phyloP scores from a whole-genome alignment of 2,888 invertebrate species.

The Trissolcus brochymenae region DNA sequence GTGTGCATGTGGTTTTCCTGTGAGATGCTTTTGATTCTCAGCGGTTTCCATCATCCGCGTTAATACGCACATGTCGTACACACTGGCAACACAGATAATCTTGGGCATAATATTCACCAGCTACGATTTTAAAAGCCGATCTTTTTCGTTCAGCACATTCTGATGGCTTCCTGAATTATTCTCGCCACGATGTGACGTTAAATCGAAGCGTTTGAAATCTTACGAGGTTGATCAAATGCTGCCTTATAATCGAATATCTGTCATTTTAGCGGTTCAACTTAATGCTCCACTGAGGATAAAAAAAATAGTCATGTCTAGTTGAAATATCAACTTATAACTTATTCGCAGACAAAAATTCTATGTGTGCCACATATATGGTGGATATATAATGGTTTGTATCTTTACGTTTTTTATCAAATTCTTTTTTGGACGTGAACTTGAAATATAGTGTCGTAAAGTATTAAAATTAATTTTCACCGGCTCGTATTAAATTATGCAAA shows the following conservation, averaged over 20 bases:
- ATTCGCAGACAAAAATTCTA: no score
- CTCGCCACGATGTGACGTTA: conserved; percentile 61
- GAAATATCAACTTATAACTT: not conserved
- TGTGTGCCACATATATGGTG: no score
- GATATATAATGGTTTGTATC: no score
- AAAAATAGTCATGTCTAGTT: not conserved
- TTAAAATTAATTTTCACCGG: conserved; percentile 20
- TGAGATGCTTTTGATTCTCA: conserved; percentile 35
- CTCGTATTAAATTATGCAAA: conserved; percentile 21
- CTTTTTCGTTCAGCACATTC: conserved; percentile 37
- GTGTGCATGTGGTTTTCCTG: conserved; percentile 39
- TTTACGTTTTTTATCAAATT: not conserved
- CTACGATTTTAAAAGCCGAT: conserved; percentile 61
- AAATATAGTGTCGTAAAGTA: no score
- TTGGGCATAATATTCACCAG: conserved; percentile 55
- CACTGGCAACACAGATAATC: conserved; percentile 55
- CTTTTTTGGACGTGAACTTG: no score
- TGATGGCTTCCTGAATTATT: conserved; percentile 58
- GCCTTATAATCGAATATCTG: conserved; percentile 36
- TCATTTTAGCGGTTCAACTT: conserved; percentile 7
- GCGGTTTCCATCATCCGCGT: conserved; percentile 29
- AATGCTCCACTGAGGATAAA: not conserved
- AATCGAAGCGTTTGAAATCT: conserved; percentile 61
- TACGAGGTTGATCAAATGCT: conserved; percentile 45
- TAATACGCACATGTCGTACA: conserved; percentile 25